A percentile compares a stretch with the other conserved stretches of the same genome.
Evolutionary conservation across 2,797 vertebrate genomes (phyloP).

Genomic region (Helostoma temminkii): DNA sequence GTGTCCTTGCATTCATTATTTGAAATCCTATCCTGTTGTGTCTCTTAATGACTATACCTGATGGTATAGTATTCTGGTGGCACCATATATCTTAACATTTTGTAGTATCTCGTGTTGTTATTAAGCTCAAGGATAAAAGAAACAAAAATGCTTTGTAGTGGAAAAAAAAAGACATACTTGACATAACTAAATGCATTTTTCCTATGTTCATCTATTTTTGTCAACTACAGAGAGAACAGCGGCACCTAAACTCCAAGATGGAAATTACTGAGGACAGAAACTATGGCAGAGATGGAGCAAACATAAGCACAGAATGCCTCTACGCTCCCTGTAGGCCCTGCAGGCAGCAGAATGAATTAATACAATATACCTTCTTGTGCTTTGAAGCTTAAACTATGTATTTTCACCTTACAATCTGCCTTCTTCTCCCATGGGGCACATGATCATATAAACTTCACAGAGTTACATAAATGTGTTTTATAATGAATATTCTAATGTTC

Average conservation of each 20-base stretch:
- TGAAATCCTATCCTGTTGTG: constrained; percentile 47
- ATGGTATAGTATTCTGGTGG: constrained; percentile 27
- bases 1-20: constrained; percentile 71
- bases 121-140: constrained; percentile 17
- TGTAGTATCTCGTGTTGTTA: not conserved
- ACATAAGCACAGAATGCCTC: constrained; percentile 60
- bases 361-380: constrained; percentile 73
- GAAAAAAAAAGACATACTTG: not conserved
- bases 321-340: constrained; percentile 60
- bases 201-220: constrained; percentile 31
- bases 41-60: constrained; percentile 57
- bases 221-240: constrained; percentile 19
- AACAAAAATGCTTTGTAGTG: constrained; percentile 12
- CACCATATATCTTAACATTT: constrained; percentile 28
- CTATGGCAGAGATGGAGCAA: constrained; percentile 51
- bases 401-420: constrained; percentile 69
- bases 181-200: constrained; percentile 11
- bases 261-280: constrained; percentile 58
- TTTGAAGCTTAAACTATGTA: constrained; percentile 79
- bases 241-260: constrained; percentile 44
- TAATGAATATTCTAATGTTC: constrained; percentile 79
- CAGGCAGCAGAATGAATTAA: constrained; percentile 78
- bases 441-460: constrained; percentile 67
- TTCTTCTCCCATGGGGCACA: constrained; percentile 66
- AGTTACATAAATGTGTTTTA: constrained; percentile 79